Evolutionary conservation across 2,888 invertebrate species (phyloP).

Genomic region (Elysia crispata): DNA sequence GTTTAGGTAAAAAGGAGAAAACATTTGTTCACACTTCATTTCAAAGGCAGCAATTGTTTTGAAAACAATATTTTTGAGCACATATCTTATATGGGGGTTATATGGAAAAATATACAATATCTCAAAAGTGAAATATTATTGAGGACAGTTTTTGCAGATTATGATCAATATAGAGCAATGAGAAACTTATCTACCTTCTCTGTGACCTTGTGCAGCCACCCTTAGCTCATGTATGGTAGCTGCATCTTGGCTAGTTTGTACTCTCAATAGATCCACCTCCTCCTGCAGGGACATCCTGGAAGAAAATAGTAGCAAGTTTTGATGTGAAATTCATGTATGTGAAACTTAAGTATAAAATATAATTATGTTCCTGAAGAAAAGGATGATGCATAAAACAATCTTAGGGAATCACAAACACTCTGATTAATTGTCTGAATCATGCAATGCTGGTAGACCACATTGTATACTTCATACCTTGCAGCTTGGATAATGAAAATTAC

Average conservation of each 20-base stretch:
- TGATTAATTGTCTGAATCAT: background rate
- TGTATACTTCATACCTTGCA: background rate
- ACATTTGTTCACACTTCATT: too few relatives aligned
- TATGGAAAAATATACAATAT: too few relatives aligned
- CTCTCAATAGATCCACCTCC: conserved; percentile 70
- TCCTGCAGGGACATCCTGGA: conserved; percentile 73
- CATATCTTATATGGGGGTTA: too few relatives aligned
- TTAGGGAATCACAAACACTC: too few relatives aligned
- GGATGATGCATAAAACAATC: too few relatives aligned
- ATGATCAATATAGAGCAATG: background rate
- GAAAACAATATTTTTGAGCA: too few relatives aligned
- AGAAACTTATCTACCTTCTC: conserved; percentile 69
- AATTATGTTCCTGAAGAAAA: too few relatives aligned
- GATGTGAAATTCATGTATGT: too few relatives aligned
- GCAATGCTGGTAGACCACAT: background rate
- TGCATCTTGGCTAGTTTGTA: conserved; percentile 71
- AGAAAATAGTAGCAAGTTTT: background rate
- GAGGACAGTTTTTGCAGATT: background rate
- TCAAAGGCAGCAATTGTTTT: too few relatives aligned
- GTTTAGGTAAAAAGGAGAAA: too few relatives aligned
- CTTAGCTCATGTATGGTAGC: conserved; percentile 74
- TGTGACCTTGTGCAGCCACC: conserved; percentile 71
- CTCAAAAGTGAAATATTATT: too few relatives aligned
- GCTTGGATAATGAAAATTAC: background rate
- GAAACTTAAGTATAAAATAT: too few relatives aligned